These are phyloP conservation scores for Eupleurogrammus muticus DNA, from an alignment of 2,797 vertebrate genomes.

Conservation along the genomic window DNA sequence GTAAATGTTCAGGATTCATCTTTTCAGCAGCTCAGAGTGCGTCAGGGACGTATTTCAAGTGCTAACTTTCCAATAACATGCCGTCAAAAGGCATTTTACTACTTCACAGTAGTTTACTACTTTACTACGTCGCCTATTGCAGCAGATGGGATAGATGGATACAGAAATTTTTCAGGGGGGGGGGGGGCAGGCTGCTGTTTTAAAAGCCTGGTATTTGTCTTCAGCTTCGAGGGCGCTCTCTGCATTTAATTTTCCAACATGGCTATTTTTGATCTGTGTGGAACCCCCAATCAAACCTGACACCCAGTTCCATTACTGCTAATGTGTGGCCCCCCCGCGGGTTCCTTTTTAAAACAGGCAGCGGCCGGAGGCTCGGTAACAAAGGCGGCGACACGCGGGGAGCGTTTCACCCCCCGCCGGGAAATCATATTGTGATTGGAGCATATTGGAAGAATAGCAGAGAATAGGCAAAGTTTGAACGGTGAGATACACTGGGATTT, in stretches of 20 bases:
- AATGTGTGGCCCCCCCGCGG: background rate
- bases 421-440: background rate
- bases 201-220: conserved; percentile 27
- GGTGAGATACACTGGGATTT: too few relatives aligned
- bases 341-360: background rate
- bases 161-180: conserved; percentile 24
- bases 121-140: background rate
- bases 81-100: conserved; percentile 33
- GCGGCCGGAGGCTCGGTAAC: background rate
- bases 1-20: conserved; percentile 19
- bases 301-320: background rate
- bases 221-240: conserved; percentile 5
- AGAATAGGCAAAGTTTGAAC: too few relatives aligned
- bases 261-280: background rate
- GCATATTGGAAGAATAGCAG: too few relatives aligned
- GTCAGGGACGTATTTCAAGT: conserved; percentile 36
- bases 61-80: conserved; percentile 41
- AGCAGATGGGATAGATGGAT: conserved; percentile 47
- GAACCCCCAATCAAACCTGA: background rate
- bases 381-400: background rate
- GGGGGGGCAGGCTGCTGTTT: conserved; percentile 6
- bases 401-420: background rate
- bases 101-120: too few relatives aligned
- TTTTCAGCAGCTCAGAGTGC: conserved; percentile 6
- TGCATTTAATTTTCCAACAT: background rate